Evolutionary conservation across 2,888 invertebrate species (phyloP).

Genomic region (Lobophora halterata): DNA sequence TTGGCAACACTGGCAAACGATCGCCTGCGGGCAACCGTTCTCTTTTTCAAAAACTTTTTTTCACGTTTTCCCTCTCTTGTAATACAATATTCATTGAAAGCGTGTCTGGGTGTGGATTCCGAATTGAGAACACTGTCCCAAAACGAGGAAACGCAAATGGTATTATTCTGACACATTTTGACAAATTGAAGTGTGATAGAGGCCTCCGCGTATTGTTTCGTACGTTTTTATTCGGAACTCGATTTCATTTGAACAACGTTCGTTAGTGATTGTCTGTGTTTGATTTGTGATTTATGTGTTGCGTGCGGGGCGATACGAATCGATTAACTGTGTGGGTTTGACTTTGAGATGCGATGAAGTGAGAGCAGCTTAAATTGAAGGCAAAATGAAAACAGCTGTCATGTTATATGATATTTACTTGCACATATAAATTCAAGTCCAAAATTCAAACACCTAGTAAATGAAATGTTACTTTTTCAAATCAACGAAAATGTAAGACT

Average conservation of each 20-base stretch:
- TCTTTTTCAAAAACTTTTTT: conserved; percentile 42
- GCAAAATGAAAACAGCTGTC: conserved; percentile 17
- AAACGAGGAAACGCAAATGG: conserved; percentile 47
- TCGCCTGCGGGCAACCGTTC: conserved; percentile 35
- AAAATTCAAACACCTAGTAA: conserved; percentile 8
- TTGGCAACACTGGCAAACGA: too few species aligned
- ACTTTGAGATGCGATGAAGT: conserved; percentile 6
- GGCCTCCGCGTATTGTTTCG: conserved; percentile 53
- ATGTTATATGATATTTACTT: conserved; percentile 24
- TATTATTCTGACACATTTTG: conserved; percentile 62
- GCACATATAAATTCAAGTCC: conserved; percentile 22
- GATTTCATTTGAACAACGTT: conserved; percentile 66
- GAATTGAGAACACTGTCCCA: conserved; percentile 34
- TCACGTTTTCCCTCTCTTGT: conserved; percentile 42
- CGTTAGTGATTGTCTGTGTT: conserved; percentile 71
- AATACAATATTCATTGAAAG: conserved; percentile 59
- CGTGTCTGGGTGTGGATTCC: conserved; percentile 47
- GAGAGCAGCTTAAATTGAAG: conserved; percentile 1
- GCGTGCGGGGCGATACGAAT: conserved; percentile 58
- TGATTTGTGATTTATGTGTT: conserved; percentile 66
- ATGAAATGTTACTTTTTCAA: conserved; percentile 4
- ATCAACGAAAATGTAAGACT: too few species aligned
- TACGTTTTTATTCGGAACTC: conserved; percentile 66
- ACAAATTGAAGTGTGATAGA: conserved; percentile 67
- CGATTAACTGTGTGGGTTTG: conserved; percentile 46